Evolutionary conservation across 2,888 invertebrate genomes (phyloP).

Genomic region (Smittia sp.): DNA sequence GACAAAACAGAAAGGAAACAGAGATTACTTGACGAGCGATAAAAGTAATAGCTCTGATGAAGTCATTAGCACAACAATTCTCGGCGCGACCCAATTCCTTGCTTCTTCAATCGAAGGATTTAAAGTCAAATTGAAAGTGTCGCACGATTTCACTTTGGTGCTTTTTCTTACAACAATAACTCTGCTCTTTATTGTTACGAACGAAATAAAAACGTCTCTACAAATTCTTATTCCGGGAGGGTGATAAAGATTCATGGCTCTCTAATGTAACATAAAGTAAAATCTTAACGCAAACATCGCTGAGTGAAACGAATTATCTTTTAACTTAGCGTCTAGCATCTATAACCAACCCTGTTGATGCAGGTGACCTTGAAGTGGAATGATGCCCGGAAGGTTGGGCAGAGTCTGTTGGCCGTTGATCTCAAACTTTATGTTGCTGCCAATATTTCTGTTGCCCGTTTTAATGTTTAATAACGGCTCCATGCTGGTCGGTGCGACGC

Average conservation of each 20-base stretch:
- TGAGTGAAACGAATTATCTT: not conserved
- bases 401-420: constrained; percentile 35
- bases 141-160: not conserved
- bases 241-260: not conserved
- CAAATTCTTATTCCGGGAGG: not conserved
- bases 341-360: constrained; percentile 43
- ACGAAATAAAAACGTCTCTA: constrained; percentile 10
- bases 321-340: constrained; percentile 8
- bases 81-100: not conserved
- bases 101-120: not conserved
- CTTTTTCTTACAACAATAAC: constrained; percentile 37
- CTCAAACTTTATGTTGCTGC: constrained; percentile 39
- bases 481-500: constrained; percentile 34
- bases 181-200: constrained; percentile 11
- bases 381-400: constrained; percentile 43
- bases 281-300: not conserved
- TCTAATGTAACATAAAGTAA: too few relatives aligned
- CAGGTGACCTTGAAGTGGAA: constrained; percentile 42
- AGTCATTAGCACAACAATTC: not conserved
- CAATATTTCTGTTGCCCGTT: constrained; percentile 17
- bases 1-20: too few relatives aligned
- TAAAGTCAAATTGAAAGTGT: constrained; percentile 9
- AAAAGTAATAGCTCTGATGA: not conserved
- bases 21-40: too few relatives aligned
- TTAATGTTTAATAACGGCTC: constrained; percentile 13